phyloP scores from a whole-genome alignment of 1,140 invertebrate species.

The Caenorhabditis remanei region DNA sequence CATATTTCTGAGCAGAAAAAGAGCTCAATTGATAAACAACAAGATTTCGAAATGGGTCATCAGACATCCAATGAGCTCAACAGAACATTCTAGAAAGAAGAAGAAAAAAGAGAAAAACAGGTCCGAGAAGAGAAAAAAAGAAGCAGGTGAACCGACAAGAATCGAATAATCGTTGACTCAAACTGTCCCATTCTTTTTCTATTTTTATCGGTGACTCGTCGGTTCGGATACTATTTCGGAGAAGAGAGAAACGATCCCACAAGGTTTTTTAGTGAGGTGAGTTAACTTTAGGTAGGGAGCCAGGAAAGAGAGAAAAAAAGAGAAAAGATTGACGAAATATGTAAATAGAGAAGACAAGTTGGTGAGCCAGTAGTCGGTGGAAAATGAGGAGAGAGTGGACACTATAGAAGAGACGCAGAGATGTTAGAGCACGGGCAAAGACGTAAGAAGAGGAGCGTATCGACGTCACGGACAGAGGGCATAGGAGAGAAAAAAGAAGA shows the following conservation, averaged over 20 bases:
- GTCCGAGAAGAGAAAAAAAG: not conserved
- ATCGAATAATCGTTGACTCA: not conserved
- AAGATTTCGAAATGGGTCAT: not conserved
- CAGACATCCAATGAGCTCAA: too few relatives aligned
- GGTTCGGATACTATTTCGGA: constrained; percentile 35
- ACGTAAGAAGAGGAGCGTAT: constrained; percentile 48
- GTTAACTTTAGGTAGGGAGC: not conserved
- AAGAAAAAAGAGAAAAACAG: not conserved
- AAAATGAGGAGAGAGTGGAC: not conserved
- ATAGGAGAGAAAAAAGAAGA: not conserved
- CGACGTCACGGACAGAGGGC: constrained; percentile 29
- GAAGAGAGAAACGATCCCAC: not conserved
- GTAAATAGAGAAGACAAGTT: constrained; percentile 53
- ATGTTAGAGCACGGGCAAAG: not conserved
- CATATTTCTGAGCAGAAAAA: too few relatives aligned
- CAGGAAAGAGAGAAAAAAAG: constrained; percentile 8
- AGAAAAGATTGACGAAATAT: constrained; percentile 47
- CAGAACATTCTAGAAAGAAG: not conserved
- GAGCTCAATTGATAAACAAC: not conserved
- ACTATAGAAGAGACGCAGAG: not conserved
- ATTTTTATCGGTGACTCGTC: not conserved
- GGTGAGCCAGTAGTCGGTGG: not conserved
- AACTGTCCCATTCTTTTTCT: not conserved
- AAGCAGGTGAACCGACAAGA: not conserved
- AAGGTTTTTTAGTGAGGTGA: not conserved